A percentile compares a stretch with the other conserved stretches of the same genome.
These are phyloP conservation scores for Pseudopipra pipra DNA, from an alignment of 2,113 vertebrate species.

Conservation along the genomic window DNA sequence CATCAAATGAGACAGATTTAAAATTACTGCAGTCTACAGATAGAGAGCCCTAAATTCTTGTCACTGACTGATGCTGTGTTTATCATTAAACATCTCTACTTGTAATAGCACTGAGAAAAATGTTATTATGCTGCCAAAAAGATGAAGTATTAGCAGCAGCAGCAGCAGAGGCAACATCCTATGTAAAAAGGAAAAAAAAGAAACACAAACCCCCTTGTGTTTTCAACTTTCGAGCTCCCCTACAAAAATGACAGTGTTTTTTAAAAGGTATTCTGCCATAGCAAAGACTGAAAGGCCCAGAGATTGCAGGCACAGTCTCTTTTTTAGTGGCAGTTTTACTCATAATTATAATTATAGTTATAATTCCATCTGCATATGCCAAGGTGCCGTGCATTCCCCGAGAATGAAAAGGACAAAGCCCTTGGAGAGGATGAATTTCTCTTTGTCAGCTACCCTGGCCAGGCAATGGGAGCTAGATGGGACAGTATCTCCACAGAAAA, in stretches of 20 bases:
- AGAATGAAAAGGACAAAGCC: background rate
- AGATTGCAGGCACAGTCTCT: background rate
- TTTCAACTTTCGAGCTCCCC: background rate
- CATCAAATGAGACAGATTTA: background rate
- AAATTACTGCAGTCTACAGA: background rate
- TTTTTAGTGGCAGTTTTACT: background rate
- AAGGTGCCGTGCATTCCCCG: background rate
- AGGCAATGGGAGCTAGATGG: background rate
- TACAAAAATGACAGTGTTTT: background rate
- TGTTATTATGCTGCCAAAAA: background rate
- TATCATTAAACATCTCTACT: background rate
- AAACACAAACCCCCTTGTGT: accelerated
- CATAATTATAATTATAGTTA: background rate
- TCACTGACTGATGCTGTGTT: background rate
- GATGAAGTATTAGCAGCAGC: background rate
- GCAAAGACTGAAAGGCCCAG: background rate
- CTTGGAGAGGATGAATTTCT: background rate
- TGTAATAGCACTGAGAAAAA: background rate
- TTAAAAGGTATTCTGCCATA: background rate
- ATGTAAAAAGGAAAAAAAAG: background rate
- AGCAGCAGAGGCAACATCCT: background rate
- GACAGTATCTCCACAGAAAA: background rate
- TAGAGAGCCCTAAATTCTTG: background rate
- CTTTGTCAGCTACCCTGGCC: background rate
- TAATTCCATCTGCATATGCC: background rate